Evolutionary conservation across 2,113 vertebrate species (phyloP).

Genomic region (Apteryx mantelli): DNA sequence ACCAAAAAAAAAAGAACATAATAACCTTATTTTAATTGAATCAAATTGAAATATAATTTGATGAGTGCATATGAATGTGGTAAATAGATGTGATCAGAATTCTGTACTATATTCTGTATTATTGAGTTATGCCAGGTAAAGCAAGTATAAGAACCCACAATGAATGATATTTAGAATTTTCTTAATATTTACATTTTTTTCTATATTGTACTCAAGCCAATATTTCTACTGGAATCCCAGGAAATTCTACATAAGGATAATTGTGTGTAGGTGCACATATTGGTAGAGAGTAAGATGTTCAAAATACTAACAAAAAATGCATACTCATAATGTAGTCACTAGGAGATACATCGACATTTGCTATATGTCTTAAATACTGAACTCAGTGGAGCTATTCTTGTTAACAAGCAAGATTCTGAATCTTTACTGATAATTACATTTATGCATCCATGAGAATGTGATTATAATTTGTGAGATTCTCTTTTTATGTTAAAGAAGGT

Average conservation of each 20-base stretch:
- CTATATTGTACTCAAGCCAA: neutral
- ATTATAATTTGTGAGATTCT: neutral
- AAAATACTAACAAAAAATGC: neutral
- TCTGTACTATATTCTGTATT: conserved; percentile 1
- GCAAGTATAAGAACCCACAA: neutral
- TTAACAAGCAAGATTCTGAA: neutral
- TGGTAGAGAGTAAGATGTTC: neutral
- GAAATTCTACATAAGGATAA: neutral
- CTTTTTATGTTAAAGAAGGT: neutral
- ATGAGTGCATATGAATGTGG: neutral
- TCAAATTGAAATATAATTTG: conserved; percentile 47
- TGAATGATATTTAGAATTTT: neutral
- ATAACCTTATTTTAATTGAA: conserved; percentile 36
- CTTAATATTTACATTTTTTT: neutral
- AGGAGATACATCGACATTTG: neutral
- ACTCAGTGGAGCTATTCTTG: neutral
- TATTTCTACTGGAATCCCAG: neutral
- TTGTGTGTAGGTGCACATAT: neutral
- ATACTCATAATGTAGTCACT: neutral
- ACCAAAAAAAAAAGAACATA: neutral
- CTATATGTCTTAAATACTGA: neutral
- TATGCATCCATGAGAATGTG: neutral
- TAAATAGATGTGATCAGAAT: conserved; percentile 33
- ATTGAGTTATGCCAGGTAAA: conserved; percentile 6
- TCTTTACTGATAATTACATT: neutral